phyloP scores from a whole-genome alignment of 1,140 invertebrate genomes.

The Eriosoma lanigerum region DNA sequence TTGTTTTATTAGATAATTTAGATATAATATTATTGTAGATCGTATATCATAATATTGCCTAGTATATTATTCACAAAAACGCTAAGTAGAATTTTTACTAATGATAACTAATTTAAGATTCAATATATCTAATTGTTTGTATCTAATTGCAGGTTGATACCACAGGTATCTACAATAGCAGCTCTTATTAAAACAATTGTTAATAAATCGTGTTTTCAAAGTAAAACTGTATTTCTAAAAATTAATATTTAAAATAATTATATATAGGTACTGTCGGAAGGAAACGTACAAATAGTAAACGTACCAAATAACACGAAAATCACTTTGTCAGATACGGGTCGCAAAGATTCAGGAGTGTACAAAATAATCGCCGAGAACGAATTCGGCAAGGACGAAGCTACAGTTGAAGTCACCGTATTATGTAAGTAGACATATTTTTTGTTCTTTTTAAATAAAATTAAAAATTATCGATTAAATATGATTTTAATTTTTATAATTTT shows the following conservation, averaged over 20 bases:
- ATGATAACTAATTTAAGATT: constrained; percentile 13
- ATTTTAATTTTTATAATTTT: too few relatives aligned
- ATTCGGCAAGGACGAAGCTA: constrained; percentile 89
- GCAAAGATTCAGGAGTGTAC: constrained; percentile 86
- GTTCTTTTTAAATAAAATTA: too few relatives aligned
- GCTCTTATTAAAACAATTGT: background rate
- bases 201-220: background rate
- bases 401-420: constrained; percentile 89
- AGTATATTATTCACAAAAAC: background rate
- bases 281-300: constrained; percentile 81
- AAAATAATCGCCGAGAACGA: constrained; percentile 89
- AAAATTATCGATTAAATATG: too few relatives aligned
- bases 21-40: background rate
- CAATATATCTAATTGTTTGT: background rate
- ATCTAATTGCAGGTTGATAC: too few relatives aligned
- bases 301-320: constrained; percentile 93
- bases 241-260: background rate
- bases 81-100: constrained; percentile 20
- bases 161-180: too few relatives aligned
- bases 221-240: too few relatives aligned
- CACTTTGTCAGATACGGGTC: constrained; percentile 77
- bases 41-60: background rate
- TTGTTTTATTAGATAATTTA: background rate
- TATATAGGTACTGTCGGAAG: constrained; percentile 63
- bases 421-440: constrained; percentile 63